These are phyloP conservation scores for Tragopan temminckii DNA, from an alignment of 2,797 vertebrate genomes.

Conservation along the genomic window DNA sequence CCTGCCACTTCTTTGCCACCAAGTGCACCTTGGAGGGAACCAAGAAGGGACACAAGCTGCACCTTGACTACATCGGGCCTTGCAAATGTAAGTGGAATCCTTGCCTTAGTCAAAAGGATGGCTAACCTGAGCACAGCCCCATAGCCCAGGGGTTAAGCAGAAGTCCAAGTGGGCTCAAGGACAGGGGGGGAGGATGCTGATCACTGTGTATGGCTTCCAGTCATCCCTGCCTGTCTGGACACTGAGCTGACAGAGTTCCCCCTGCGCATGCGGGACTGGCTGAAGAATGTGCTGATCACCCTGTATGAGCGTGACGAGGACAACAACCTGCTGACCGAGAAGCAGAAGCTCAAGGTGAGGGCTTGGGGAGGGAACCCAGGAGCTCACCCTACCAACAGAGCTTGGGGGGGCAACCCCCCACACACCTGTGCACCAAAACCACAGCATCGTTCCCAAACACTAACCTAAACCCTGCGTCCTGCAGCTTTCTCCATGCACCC, in stretches of 20 bases:
- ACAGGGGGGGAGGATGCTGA: not conserved
- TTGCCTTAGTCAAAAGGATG: not conserved
- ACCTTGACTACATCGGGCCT: conserved; percentile 97
- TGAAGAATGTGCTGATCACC: conserved; percentile 98
- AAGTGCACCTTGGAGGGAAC: conserved; percentile 98
- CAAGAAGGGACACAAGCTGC: conserved; percentile 99
- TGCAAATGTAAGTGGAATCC: conserved; percentile 92
- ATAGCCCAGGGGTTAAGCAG: not conserved
- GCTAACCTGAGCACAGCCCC: not conserved
- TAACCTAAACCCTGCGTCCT: not conserved
- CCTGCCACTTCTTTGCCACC: conserved; percentile 98
- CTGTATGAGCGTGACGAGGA: conserved; percentile 94
- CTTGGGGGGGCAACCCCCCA: not conserved
- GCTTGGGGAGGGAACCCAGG: not conserved
- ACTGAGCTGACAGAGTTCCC: conserved; percentile 94
- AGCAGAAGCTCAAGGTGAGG: conserved; percentile 95
- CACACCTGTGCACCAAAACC: too few relatives aligned
- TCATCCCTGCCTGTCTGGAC: conserved; percentile 91
- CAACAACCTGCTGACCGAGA: conserved; percentile 97
- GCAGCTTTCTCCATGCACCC: not conserved
- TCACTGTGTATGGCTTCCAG: conserved; percentile 71
- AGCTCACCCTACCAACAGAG: accelerated
- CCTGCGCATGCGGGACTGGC: conserved; percentile 99
- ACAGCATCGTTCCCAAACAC: too few relatives aligned
- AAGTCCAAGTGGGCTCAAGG: not conserved